Evolutionary conservation across 2,888 invertebrate genomes (phyloP).

Genomic region (Gastracanthus pulcherrimus): DNA sequence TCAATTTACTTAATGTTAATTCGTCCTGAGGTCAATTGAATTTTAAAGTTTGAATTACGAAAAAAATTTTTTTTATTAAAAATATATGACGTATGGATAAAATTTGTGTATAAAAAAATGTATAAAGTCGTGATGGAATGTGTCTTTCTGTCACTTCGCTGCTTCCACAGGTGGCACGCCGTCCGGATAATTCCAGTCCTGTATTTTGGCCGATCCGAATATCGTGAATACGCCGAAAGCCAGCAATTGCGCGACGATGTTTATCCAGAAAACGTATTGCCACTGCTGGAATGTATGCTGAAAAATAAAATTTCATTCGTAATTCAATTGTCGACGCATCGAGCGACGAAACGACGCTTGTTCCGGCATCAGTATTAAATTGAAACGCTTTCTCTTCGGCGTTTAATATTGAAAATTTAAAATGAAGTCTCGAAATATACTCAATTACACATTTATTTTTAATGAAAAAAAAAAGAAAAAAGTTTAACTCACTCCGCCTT

Average conservation of each 20-base stretch:
- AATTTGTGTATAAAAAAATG: conserved; percentile 1
- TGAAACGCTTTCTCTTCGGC: no score
- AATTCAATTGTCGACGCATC: no score
- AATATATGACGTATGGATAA: conserved; percentile 24
- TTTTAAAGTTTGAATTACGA: no score
- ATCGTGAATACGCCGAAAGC: conserved; percentile 67
- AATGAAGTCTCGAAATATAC: not conserved
- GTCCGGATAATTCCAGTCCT: conserved; percentile 71
- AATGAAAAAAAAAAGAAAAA: not conserved
- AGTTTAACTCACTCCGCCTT: conserved; percentile 68
- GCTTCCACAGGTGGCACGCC: not conserved
- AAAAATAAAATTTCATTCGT: no score
- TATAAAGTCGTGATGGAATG: conserved; percentile 8
- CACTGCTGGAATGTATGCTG: conserved; percentile 72
- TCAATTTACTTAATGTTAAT: no score
- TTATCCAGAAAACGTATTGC: conserved; percentile 71
- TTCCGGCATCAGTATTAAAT: no score
- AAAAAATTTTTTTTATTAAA: conserved; percentile 39
- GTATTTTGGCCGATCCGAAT: conserved; percentile 73
- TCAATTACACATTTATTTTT: no score
- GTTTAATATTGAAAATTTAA: no score
- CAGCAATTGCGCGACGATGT: conserved; percentile 64
- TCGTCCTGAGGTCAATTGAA: no score
- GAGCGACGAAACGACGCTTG: no score
- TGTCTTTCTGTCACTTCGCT: not conserved